phyloP scores from a whole-genome alignment of 1,140 invertebrate genomes.

The Linepithema humile region DNA sequence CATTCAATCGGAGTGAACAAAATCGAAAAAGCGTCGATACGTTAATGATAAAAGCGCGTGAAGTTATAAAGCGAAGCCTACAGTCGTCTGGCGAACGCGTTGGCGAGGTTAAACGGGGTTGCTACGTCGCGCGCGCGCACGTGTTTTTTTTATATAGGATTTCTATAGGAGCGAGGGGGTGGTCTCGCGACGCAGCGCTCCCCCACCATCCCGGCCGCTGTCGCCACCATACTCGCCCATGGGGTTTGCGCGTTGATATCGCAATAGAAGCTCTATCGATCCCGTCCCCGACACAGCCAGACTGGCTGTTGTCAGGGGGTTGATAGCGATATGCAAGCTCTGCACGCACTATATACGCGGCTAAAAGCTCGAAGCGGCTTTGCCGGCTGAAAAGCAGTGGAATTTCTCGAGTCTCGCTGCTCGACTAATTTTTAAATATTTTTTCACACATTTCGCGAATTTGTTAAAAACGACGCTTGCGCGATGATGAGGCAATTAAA shows the following conservation, averaged over 20 bases:
- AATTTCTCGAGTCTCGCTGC: neutral
- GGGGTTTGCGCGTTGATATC: constrained; percentile 80
- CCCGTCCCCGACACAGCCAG: constrained; percentile 70
- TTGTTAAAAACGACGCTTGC: neutral
- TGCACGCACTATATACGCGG: constrained; percentile 31
- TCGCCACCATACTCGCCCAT: constrained; percentile 69
- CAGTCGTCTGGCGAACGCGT: constrained; percentile 15
- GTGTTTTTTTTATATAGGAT: constrained; percentile 54
- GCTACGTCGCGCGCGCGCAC: neutral
- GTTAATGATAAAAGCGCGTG: neutral
- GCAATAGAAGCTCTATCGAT: constrained; percentile 83
- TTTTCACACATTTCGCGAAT: neutral
- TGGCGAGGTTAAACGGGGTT: constrained; percentile 38
- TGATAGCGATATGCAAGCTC: constrained; percentile 80
- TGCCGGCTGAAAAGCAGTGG: neutral
- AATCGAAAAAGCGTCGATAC: neutral
- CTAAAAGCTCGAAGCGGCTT: constrained; percentile 58
- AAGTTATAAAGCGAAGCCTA: neutral
- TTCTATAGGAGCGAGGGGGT: constrained; percentile 67
- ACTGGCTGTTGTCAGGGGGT: constrained; percentile 80
- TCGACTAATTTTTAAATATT: neutral
- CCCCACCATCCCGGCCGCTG: constrained; percentile 23
- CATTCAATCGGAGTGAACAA: neutral
- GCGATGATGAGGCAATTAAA: neutral
- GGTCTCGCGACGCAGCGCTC: constrained; percentile 24